A percentile compares a stretch with the other conserved stretches of the same genome.
Conservation (phyloP, 2,797 vertebrate species). For the Eidolon dupreanum region DNA sequence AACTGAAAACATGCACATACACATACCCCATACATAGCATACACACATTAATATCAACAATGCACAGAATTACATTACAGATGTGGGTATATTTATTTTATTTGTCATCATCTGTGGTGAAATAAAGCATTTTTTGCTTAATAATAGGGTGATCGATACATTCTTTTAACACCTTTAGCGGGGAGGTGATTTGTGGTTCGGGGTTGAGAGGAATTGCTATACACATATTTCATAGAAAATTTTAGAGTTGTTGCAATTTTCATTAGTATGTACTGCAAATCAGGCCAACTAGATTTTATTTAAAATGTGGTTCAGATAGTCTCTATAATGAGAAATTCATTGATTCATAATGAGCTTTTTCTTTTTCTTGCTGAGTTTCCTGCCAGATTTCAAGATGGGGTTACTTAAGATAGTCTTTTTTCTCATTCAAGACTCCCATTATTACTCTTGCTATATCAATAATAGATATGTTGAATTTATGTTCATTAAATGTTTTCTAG, state of each 20-base stretch:
- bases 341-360: not conserved
- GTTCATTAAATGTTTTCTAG: not conserved
- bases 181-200: not conserved
- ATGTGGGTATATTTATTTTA: not conserved
- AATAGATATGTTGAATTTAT: not conserved
- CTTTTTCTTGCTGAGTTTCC: not conserved
- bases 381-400: not conserved
- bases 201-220: not conserved
- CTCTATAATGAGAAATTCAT: not conserved
- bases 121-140: not conserved
- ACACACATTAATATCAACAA: not conserved
- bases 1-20: not conserved
- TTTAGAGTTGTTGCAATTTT: not conserved
- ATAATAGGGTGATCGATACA: not conserved
- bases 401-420: not conserved
- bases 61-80: not conserved
- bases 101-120: not conserved
- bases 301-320: not conserved
- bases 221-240: not conserved
- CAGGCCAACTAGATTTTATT: not conserved
- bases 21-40: not conserved
- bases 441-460: not conserved
- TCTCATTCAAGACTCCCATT: not conserved
- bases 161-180: not conserved
- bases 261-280: not conserved